Conservation (phyloP, 2,113 vertebrate species). For the Sinocyclocheilus anophthalmus region DNA sequence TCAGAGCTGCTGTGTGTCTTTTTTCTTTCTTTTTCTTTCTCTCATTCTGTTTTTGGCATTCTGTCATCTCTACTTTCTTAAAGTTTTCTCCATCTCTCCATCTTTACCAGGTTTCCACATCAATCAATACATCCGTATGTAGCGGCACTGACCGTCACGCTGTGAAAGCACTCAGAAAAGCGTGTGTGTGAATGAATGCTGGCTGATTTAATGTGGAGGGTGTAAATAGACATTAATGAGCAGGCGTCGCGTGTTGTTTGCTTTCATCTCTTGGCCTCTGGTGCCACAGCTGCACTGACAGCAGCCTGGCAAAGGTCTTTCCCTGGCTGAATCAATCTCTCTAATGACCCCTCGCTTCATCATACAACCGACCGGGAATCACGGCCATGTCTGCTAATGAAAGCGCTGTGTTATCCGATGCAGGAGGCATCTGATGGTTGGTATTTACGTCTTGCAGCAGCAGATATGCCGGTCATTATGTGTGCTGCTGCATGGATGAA, state of each 20-base stretch:
- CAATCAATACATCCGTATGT: constrained; percentile 59
- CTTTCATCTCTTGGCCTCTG: constrained; percentile 48
- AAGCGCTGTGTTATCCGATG: not conserved
- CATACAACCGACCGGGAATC: not conserved
- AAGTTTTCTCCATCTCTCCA: not conserved
- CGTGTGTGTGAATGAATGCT: not conserved
- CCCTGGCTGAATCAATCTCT: constrained; percentile 52
- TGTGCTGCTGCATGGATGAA: not conserved
- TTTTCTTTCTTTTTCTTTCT: not conserved
- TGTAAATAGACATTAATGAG: constrained; percentile 41
- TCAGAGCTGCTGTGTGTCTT: not conserved
- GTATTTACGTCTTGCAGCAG: not conserved
- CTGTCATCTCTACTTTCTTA: not conserved
- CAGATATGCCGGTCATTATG: not conserved
- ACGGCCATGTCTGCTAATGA: not conserved
- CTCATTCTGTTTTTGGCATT: not conserved
- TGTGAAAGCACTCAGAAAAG: constrained; percentile 20
- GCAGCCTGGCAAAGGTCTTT: constrained; percentile 36
- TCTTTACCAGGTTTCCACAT: not conserved
- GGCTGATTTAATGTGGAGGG: not conserved
- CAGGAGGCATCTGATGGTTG: not conserved
- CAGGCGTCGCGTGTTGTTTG: constrained; percentile 48
- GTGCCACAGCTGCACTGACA: not conserved
- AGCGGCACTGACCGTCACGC: constrained; percentile 59
- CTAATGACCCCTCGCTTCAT: constrained; percentile 46